Base-by-base conservation (phyloP, 2,888 invertebrate genomes). In the Luperina nickerlii region DNA sequence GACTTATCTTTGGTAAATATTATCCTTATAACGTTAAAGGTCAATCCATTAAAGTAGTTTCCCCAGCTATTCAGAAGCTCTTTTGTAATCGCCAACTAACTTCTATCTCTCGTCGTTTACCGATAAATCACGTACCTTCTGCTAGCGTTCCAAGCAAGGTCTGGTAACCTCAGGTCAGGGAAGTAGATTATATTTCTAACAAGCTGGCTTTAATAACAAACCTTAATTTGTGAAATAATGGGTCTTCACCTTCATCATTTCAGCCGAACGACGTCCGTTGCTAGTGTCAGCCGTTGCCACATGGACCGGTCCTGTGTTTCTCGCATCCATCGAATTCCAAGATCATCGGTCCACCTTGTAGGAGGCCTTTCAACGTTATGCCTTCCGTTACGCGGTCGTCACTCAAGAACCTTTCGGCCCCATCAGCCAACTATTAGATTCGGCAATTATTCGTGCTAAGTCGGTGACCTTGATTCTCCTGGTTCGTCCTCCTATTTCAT, bases 111-210 rank as follows among this genome's bases (percentile, higher is more conserved):
- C 5, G 27, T 60, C 18, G 51, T 51, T 15, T 9, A n/a, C 18
- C 71, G 27, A 81, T 66, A 66, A 79, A 72, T 81, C 79, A 51
- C 27, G 81, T 71, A n/a, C 51, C 42, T 65, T 71, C 57, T 66
- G 72, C 57, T 48, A 15, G 24, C 18, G 24, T 42, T 60, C 27
- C 2, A 38, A 48, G 18, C 45, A 48, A 54, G 18, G 20, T 32
- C 18, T 54, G 60, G 51, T 32, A 66, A 42, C 66, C 15, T 32
- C 13, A 75, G 3, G 20, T 32, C 13, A 75, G 3, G 20, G n/a
- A 20, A 20, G 4, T 27, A 13, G n/a, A 32, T n/a, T 32, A 54
- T 27, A 24, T 45, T 75, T 51, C 27, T 27, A 76, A 32, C 6
- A 32, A 45, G 3, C n/a, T 42, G 42, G 42, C 4, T 15, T 42